These are phyloP conservation scores for Apodemus speciosus DNA, from an alignment of 2,113 vertebrate genomes.

Conservation along the genomic window DNA sequence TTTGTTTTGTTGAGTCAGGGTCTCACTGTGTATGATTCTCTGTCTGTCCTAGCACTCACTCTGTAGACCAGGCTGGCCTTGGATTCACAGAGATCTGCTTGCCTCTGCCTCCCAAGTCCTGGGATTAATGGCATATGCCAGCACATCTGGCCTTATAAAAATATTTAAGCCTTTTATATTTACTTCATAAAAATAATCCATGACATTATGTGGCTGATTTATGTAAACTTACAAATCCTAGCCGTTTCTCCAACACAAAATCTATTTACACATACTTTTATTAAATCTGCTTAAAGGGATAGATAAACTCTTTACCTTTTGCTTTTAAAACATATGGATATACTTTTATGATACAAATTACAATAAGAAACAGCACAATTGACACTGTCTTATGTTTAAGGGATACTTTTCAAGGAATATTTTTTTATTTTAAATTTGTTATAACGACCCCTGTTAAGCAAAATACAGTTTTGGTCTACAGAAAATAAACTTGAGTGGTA, in stretches of 20 bases:
- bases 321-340: not conserved
- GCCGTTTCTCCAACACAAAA: not conserved
- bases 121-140: not conserved
- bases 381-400: not conserved
- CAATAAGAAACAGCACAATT: not conserved
- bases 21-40: not conserved
- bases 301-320: too few species aligned
- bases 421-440: constrained; percentile 25
- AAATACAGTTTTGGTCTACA: constrained; percentile 6
- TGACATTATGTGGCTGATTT: not conserved
- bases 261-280: too few species aligned
- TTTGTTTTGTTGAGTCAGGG: not conserved
- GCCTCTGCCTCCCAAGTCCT: not conserved
- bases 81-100: not conserved
- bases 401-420: not conserved
- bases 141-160: not conserved
- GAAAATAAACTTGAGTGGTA: constrained; percentile 2
- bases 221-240: not conserved
- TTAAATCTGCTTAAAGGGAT: not conserved
- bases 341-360: not conserved
- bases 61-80: not conserved
- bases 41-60: not conserved
- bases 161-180: not conserved
- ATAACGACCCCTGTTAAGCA: not conserved
- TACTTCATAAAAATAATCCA: not conserved